Evolutionary conservation across 2,797 vertebrate species (phyloP), one percentile per base, ranked within the genome.

Genomic region (Anisognathus igniventris): DNA sequence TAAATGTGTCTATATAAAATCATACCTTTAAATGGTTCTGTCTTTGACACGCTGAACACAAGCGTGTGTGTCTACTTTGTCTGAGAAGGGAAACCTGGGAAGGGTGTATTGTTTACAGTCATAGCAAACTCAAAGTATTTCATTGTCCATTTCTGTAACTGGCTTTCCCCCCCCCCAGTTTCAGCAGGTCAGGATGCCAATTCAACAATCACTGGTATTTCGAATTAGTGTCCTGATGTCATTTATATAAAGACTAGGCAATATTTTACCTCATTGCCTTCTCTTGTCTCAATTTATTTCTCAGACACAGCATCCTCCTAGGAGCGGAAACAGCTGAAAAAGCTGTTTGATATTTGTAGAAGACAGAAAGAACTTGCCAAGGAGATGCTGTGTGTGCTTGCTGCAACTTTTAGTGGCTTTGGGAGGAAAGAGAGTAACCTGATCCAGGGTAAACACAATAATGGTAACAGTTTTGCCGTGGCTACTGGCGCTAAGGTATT

Each of bases 401-500:
- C 87, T 88, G 83, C 65, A 95, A 88, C 92, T 96, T 97, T 96
- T 71, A 96, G 91, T 89, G 57, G 74, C 86, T 97, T 95, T 94
- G 65, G 75, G 79, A 95, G 76, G 77, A 96, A 93, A 92, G 80
- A 73, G 30, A 88, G 96, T 96, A 98, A 98, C 82, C 84, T 27
- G 84, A 98, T 96, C 92, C 20, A 95, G 51, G 83, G 87, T 95
- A 97, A 97, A 97, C 48, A 92, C 89, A 94, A 86, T 96, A 96
- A 92, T 56, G 61, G 96, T 96, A 98, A 97, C 92, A 95, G 88
- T 95, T 97, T 95, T 97, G 76, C 87, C 3, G 3, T 7, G 31
- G 68, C 88, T 94, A 89, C 96, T 96, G 97, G 96, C 94, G 68
- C 97, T 97, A 89, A 95, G 86, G 37, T 97, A 98, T 97, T 92